phyloP scores from a whole-genome alignment of 2,113 vertebrate species.

The Leptobrachium ailaonicum region DNA sequence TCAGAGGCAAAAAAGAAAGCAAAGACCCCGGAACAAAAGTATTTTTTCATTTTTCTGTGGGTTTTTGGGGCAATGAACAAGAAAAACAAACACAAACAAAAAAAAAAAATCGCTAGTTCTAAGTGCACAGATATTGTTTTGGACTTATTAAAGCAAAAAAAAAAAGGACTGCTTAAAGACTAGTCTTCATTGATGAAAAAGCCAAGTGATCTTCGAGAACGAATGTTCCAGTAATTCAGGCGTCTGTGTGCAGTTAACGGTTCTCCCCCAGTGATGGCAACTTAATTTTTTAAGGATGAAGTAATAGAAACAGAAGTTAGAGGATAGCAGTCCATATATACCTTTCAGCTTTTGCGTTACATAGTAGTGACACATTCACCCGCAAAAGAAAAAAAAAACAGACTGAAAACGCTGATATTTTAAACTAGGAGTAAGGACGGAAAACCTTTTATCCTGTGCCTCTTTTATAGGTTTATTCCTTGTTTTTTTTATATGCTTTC shows the following conservation, averaged over 20 bases:
- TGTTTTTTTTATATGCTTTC: slow-evolving; percentile 51
- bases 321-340: slow-evolving; percentile 14
- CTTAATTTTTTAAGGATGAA: slow-evolving; percentile 13
- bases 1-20: slow-evolving; percentile 62
- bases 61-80: neutral
- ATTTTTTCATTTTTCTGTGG: slow-evolving; percentile 52
- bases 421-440: slow-evolving; percentile 63
- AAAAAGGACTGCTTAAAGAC: slow-evolving; percentile 59
- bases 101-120: neutral
- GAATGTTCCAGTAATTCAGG: neutral
- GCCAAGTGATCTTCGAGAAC: neutral
- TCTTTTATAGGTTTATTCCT: slow-evolving; percentile 51
- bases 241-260: slow-evolving; percentile 24
- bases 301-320: neutral
- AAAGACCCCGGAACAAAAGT: slow-evolving; percentile 59
- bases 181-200: slow-evolving; percentile 5
- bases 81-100: neutral
- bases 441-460: slow-evolving; percentile 61
- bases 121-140: neutral
- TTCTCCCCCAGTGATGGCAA: too few species aligned
- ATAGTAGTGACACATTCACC: slow-evolving; percentile 67
- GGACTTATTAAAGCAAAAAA: slow-evolving; percentile 71
- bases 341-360: slow-evolving; percentile 34
- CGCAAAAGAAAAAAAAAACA: slow-evolving; percentile 71
- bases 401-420: slow-evolving; percentile 70